These are phyloP conservation scores for Polyommatus icarus DNA, from an alignment of 2,888 invertebrate species.

Conservation along the genomic window DNA sequence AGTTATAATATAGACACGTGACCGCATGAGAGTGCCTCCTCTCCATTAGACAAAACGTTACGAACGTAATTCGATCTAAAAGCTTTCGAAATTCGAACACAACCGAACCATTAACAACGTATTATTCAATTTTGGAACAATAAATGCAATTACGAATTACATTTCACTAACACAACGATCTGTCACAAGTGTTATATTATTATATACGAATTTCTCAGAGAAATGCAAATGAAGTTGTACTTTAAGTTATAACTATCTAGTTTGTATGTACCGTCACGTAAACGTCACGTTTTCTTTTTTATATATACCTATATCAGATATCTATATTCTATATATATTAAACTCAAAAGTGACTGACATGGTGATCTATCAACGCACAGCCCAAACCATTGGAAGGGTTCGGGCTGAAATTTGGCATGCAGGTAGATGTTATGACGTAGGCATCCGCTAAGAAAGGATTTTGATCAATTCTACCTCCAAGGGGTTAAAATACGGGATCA, in stretches of 20 bases:
- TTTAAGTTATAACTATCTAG: neutral
- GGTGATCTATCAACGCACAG: no score
- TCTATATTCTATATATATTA: no score
- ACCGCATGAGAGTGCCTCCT: neutral
- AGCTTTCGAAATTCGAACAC: constrained; percentile 14
- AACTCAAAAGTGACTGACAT: no score
- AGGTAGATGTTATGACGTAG: no score
- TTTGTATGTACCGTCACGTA: no score
- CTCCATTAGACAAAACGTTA: neutral
- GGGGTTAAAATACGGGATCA: no score
- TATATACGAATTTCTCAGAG: neutral
- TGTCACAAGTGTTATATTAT: neutral
- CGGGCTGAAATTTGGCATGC: no score
- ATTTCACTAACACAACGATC: neutral
- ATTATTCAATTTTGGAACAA: constrained; percentile 3
- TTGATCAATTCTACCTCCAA: no score
- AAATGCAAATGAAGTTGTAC: neutral
- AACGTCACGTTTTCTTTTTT: no score
- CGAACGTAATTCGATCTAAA: constrained; percentile 15
- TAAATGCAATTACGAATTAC: neutral
- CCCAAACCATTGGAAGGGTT: no score
- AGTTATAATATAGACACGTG: constrained; percentile 1
- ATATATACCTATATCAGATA: no score
- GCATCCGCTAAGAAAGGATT: no score
- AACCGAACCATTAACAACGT: constrained; percentile 20